Evolutionary conservation across 2,797 vertebrate species (phyloP).

Genomic region (Hyperoplus immaculatus): DNA sequence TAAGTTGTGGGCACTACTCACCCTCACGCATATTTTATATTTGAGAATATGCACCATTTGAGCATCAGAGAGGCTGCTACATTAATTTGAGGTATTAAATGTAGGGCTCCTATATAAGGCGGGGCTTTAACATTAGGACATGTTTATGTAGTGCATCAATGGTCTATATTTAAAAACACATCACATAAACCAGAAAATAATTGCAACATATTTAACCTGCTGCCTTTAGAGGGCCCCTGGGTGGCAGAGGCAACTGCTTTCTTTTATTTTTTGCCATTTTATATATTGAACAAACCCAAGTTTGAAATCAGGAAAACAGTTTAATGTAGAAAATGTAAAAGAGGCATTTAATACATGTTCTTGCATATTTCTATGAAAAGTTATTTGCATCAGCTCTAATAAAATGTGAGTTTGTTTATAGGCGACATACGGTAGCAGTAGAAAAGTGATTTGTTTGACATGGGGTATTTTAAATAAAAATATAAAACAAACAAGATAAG

Average conservation of each 20-base stretch:
- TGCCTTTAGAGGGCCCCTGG: background rate
- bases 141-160: background rate
- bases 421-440: conserved; percentile 36
- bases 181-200: background rate
- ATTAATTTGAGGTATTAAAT: background rate
- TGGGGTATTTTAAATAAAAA: conserved; percentile 42
- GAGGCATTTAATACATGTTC: conserved; percentile 31
- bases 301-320: conserved; percentile 53
- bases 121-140: background rate
- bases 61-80: background rate
- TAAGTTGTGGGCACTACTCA: background rate
- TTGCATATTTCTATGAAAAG: conserved; percentile 12
- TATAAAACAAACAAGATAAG: conserved; percentile 1
- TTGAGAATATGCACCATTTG: background rate
- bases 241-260: too few species aligned
- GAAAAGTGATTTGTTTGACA: conserved; percentile 43
- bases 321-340: conserved; percentile 68
- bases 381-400: conserved; percentile 31
- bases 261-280: background rate
- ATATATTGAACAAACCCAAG: conserved; percentile 19
- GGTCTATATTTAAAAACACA: background rate
- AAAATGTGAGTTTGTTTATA: conserved; percentile 44
- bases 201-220: background rate
- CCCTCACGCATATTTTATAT: background rate
- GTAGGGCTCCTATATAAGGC: background rate